phyloP scores from a whole-genome alignment of 2,797 vertebrate species.

The Orestias chungarensis region DNA sequence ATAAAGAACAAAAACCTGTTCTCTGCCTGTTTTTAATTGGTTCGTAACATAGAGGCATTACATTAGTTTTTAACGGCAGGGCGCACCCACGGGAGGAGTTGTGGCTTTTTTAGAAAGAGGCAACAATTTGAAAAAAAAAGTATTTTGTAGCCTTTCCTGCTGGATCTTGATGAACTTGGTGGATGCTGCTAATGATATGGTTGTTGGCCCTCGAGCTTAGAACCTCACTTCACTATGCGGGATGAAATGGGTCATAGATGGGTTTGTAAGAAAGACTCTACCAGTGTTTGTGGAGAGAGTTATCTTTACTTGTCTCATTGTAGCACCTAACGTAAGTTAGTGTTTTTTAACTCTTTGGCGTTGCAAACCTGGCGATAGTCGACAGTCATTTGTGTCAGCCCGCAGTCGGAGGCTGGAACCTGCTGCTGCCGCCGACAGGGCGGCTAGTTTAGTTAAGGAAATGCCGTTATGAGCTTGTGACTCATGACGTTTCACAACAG shows the following conservation, averaged over 20 bases:
- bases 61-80: neutral
- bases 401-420: constrained; percentile 38
- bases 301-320: neutral
- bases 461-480: constrained; percentile 53
- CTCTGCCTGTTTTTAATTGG: neutral
- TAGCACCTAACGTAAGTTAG: no score
- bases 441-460: constrained; percentile 59
- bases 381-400: neutral
- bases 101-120: neutral
- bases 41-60: neutral
- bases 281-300: neutral
- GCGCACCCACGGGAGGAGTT: neutral
- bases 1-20: neutral
- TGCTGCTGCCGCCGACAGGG: constrained; percentile 55
- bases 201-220: neutral
- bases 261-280: constrained; percentile 4
- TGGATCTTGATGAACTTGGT: neutral
- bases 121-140: neutral
- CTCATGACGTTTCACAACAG: constrained; percentile 51
- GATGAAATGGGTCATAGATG: neutral
- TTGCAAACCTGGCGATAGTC: neutral
- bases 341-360: no score
- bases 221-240: neutral
- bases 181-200: neutral
- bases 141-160: neutral